Evolutionary conservation across 2,113 vertebrate genomes (phyloP).

Genomic region (Amia ocellicauda): DNA sequence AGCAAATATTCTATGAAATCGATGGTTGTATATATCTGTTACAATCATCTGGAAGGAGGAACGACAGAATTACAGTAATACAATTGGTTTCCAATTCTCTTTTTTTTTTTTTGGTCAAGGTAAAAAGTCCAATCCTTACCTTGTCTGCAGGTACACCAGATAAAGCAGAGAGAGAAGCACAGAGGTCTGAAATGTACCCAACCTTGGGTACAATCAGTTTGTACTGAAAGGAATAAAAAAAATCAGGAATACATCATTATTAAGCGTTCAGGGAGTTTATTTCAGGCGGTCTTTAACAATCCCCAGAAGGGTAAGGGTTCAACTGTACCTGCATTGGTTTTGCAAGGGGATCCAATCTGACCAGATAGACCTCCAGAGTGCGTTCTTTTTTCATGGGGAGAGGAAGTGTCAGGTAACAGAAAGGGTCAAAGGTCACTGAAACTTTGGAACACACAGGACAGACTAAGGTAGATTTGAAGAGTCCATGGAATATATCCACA

Average conservation of each 20-base stretch:
- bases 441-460: constrained; percentile 94
- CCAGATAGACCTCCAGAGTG: constrained; percentile 90
- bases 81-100: no score
- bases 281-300: no score
- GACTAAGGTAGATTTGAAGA: constrained; percentile 97
- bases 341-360: constrained; percentile 85
- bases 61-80: background rate
- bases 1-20: constrained; percentile 95
- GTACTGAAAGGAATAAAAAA: constrained; percentile 73
- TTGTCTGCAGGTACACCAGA: constrained; percentile 89
- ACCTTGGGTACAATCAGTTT: constrained; percentile 97
- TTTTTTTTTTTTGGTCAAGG: no score
- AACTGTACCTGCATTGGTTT: constrained; percentile 88
- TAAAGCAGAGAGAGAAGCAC: constrained; percentile 79
- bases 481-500: constrained; percentile 98
- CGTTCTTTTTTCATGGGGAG: constrained; percentile 97
- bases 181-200: constrained; percentile 94
- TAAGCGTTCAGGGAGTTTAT: no score
- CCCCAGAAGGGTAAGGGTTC: no score
- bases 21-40: constrained; percentile 98
- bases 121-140: constrained; percentile 56
- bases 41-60: constrained; percentile 71
- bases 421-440: constrained; percentile 97
- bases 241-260: background rate
- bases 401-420: constrained; percentile 96